phyloP scores from a whole-genome alignment of 2,797 vertebrate genomes.

The Hydrolagus colliei region DNA sequence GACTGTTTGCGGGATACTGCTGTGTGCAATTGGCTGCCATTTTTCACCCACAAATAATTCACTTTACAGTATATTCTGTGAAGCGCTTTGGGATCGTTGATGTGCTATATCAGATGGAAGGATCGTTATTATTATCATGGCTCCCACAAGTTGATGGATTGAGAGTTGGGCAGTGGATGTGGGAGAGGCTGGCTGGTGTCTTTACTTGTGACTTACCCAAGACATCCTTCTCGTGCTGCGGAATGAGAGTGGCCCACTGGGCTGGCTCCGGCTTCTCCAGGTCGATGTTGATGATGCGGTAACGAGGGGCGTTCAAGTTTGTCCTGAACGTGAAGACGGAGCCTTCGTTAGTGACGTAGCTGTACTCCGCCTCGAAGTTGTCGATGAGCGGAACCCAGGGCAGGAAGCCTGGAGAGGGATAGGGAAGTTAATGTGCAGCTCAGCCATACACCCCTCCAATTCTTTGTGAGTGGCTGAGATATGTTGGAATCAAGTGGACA shows the following conservation, averaged over 20 bases:
- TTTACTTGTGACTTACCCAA: constrained; percentile 49
- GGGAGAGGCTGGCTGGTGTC: background rate
- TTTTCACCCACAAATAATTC: no score
- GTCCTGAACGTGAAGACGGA: constrained; percentile 59
- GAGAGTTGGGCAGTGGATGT: no score
- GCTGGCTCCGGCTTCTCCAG: constrained; percentile 48
- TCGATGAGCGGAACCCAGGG: constrained; percentile 65
- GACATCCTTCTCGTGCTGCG: constrained; percentile 61
- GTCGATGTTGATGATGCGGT: constrained; percentile 60
- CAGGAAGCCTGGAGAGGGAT: constrained; percentile 48
- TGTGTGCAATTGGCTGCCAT: no score
- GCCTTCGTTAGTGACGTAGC: constrained; percentile 61
- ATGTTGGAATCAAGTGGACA: no score
- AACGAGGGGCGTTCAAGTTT: constrained; percentile 58
- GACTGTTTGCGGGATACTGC: no score
- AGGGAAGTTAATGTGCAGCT: background rate
- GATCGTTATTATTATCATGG: no score
- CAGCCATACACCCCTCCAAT: no score
- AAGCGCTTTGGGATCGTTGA: no score
- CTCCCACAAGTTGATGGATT: no score
- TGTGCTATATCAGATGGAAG: no score
- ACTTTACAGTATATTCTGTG: no score
- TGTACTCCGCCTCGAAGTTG: constrained; percentile 61
- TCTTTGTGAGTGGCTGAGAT: no score
- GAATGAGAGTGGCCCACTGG: constrained; percentile 56